These are phyloP conservation scores for Labeo rohita DNA, from an alignment of 2,113 vertebrate genomes.

Conservation along the genomic window DNA sequence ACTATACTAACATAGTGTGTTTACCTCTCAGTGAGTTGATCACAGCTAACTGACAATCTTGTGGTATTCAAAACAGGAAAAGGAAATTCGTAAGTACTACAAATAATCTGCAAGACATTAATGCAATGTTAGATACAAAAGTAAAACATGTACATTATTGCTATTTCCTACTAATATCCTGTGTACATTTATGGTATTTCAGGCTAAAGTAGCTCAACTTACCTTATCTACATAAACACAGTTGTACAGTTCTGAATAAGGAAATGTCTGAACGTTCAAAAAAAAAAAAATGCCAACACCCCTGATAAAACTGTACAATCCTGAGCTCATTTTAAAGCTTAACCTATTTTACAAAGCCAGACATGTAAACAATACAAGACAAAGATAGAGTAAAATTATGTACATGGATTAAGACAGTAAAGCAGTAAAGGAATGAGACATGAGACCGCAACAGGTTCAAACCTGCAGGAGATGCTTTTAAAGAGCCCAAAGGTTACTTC, in stretches of 20 bases:
- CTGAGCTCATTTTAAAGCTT: background rate
- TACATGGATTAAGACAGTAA: background rate
- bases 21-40: background rate
- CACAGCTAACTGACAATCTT: background rate
- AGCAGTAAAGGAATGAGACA: background rate
- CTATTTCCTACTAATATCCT: background rate
- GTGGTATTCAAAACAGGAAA: slow-evolving; percentile 22
- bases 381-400: background rate
- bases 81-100: background rate
- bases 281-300: background rate
- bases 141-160: background rate
- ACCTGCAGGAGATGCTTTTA: slow-evolving; percentile 23
- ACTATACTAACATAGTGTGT: background rate
- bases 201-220: background rate
- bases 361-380: background rate
- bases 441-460: background rate
- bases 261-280: background rate
- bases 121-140: background rate
- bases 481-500: background rate
- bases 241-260: background rate
- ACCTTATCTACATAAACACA: background rate
- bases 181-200: background rate
- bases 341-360: background rate
- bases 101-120: background rate
- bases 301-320: background rate